These are phyloP conservation scores for Ceratotherium simum DNA, from an alignment of 2,113 vertebrate species.

Conservation along the genomic window DNA sequence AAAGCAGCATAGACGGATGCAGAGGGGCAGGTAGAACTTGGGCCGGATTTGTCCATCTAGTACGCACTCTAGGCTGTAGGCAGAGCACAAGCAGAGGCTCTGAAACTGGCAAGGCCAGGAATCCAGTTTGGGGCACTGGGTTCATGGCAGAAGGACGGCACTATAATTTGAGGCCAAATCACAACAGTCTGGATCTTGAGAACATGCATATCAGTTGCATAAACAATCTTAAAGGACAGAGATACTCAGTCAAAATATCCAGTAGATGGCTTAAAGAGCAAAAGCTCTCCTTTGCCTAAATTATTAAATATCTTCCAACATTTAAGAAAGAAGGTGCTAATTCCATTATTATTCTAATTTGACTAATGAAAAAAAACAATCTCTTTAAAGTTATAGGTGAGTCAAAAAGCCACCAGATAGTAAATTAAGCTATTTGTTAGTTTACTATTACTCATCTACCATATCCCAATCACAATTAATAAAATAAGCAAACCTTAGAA, in stretches of 20 bases:
- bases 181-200: neutral
- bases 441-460: neutral
- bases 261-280: neutral
- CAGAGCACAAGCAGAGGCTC: neutral
- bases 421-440: neutral
- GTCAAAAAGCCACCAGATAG: neutral
- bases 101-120: neutral
- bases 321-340: slow-evolving; percentile 17
- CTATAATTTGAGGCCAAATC: neutral
- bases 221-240: neutral
- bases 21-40: neutral
- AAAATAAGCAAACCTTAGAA: neutral
- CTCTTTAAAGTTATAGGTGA: neutral
- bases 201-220: neutral
- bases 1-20: neutral
- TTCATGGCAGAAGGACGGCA: neutral
- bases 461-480: neutral
- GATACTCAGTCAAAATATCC: neutral
- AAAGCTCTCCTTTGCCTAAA: neutral
- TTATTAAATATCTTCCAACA: neutral
- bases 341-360: slow-evolving; percentile 15
- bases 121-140: neutral
- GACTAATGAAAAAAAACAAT: neutral
- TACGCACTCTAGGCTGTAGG: neutral
- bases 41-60: neutral